phyloP scores from a whole-genome alignment of 2,888 invertebrate species.

The Pristionchus entomophagus region DNA sequence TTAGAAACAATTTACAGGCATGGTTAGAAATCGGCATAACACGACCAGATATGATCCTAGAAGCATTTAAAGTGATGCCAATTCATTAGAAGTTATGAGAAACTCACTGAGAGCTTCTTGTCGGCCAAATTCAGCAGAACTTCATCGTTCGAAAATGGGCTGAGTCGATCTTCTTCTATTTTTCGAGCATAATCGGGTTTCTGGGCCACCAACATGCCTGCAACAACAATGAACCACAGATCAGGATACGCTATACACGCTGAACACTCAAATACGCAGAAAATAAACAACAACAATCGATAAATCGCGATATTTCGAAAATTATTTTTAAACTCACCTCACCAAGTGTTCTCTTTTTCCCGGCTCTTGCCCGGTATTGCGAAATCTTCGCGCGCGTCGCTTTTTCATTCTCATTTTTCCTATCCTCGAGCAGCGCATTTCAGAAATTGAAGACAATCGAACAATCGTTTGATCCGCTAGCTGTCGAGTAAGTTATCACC shows the following conservation, averaged over 20 bases:
- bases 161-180: constrained; percentile 32
- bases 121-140: constrained; percentile 39
- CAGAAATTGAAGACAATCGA: too few relatives aligned
- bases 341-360: too few relatives aligned
- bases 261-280: too few relatives aligned
- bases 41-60: background rate
- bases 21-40: too few relatives aligned
- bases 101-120: constrained; percentile 43
- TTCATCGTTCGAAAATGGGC: constrained; percentile 34
- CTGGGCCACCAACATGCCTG: constrained; percentile 24
- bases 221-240: background rate
- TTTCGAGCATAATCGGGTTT: constrained; percentile 26
- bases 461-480: too few relatives aligned
- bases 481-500: too few relatives aligned
- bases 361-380: too few relatives aligned
- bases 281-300: background rate
- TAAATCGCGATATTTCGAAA: background rate
- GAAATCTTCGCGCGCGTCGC: too few relatives aligned
- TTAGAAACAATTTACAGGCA: too few relatives aligned
- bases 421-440: too few relatives aligned
- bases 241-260: background rate
- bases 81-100: too few relatives aligned
- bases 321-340: background rate
- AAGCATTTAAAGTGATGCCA: background rate
- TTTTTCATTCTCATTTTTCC: too few relatives aligned